phyloP scores from a whole-genome alignment of 1,140 invertebrate genomes.

The Amphibalanus amphitrite region DNA sequence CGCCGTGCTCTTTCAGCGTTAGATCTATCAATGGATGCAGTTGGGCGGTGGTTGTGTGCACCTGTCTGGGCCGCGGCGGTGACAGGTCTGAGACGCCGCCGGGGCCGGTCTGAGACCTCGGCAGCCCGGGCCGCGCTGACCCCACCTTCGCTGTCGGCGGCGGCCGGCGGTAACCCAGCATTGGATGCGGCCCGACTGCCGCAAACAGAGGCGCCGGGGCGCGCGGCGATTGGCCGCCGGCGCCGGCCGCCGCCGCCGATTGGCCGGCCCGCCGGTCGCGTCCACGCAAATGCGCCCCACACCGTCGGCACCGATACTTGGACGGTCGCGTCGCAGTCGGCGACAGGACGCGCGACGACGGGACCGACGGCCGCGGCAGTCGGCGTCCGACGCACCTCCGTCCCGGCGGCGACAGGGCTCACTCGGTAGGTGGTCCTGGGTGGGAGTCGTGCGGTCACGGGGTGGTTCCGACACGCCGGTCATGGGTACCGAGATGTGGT shows the following conservation, averaged over 20 bases:
- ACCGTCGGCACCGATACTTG: background rate
- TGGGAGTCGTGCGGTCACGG: too few species aligned
- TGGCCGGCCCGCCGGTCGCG: background rate
- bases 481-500: too few species aligned
- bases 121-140: background rate
- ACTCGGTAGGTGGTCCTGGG: too few species aligned
- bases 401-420: too few species aligned
- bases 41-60: too few species aligned
- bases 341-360: too few species aligned
- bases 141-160: background rate
- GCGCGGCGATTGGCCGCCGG: background rate
- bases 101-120: background rate
- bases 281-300: background rate
- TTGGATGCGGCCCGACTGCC: background rate
- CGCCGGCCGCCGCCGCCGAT: background rate
- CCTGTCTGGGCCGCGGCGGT: too few species aligned
- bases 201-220: background rate
- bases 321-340: too few species aligned
- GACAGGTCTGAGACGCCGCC: too few species aligned
- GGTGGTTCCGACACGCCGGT: too few species aligned
- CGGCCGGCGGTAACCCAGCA: background rate
- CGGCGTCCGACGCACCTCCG: background rate
- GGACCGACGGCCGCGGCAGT: background rate
- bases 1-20: too few species aligned
- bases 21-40: too few species aligned